These are phyloP conservation scores for Eidolon dupreanum DNA, from an alignment of 2,797 vertebrate genomes.

Conservation along the genomic window DNA sequence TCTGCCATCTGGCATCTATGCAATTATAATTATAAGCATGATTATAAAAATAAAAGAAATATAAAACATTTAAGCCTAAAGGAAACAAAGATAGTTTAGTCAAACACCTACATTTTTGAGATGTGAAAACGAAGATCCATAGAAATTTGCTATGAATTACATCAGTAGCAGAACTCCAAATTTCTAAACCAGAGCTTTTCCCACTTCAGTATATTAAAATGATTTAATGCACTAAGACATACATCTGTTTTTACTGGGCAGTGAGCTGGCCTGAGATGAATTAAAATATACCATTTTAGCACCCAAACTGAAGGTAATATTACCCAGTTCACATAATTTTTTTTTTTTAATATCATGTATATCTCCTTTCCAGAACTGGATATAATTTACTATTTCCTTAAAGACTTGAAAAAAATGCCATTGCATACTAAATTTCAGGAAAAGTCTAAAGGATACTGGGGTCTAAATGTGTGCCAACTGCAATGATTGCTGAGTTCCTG, in stretches of 20 bases:
- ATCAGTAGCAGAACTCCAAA: background rate
- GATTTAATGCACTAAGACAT: background rate
- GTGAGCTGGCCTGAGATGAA: background rate
- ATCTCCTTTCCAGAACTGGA: background rate
- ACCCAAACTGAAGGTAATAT: background rate
- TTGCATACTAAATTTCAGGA: background rate
- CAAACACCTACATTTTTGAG: background rate
- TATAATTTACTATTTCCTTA: background rate
- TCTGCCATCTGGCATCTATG: constrained; percentile 52
- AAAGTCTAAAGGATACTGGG: background rate
- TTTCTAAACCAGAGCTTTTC: background rate
- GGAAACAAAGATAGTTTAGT: constrained; percentile 6
- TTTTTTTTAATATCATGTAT: background rate
- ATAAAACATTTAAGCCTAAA: constrained; percentile 7
- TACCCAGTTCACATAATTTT: background rate
- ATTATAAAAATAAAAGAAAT: constrained; percentile 49
- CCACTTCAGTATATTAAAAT: background rate
- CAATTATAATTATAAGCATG: background rate
- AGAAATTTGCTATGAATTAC: background rate
- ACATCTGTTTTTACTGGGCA: background rate
- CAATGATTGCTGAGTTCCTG: background rate
- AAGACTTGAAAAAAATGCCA: background rate
- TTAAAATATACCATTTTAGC: background rate
- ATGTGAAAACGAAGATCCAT: constrained; percentile 2
- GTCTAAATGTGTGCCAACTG: background rate